phyloP scores from a whole-genome alignment of 1,140 invertebrate genomes.

The Ptiloglossa arizonensis region DNA sequence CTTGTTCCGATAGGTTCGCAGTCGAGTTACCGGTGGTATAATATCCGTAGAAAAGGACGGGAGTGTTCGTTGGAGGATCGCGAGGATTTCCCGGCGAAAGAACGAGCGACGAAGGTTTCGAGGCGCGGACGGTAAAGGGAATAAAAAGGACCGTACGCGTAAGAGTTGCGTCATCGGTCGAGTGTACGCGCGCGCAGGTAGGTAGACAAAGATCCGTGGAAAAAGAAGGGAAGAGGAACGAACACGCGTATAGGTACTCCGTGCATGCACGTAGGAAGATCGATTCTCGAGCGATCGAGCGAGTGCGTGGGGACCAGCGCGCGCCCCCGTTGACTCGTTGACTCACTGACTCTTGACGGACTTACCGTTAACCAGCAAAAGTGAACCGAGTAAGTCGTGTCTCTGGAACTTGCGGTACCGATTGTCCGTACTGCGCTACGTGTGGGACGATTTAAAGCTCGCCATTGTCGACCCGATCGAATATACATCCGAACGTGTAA shows the following conservation, averaged over 20 bases:
- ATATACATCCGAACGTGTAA: background rate
- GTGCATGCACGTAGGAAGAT: constrained; percentile 52
- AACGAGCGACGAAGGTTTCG: too few species aligned
- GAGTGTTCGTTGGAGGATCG: too few species aligned
- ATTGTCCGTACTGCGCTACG: constrained; percentile 46
- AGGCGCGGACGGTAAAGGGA: constrained; percentile 5
- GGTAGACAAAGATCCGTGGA: background rate
- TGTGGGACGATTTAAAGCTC: constrained; percentile 56
- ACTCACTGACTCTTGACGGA: constrained; percentile 75
- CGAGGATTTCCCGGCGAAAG: too few species aligned
- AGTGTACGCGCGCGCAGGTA: constrained; percentile 6
- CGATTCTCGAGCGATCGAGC: constrained; percentile 62
- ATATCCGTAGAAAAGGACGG: too few species aligned
- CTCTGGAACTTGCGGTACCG: constrained; percentile 77
- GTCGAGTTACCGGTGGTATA: background rate
- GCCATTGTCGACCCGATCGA: constrained; percentile 45
- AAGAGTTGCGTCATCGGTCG: constrained; percentile 55
- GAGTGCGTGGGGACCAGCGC: constrained; percentile 60
- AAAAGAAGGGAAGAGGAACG: background rate
- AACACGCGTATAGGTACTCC: constrained; percentile 3
- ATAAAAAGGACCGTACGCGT: constrained; percentile 27
- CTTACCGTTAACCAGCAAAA: constrained; percentile 78
- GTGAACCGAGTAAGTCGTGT: constrained; percentile 77
- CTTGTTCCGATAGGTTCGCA: background rate
- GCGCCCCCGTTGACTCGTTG: constrained; percentile 70